Conservation (phyloP, 2,888 invertebrate species). For the Rhabditoides inermis region DNA sequence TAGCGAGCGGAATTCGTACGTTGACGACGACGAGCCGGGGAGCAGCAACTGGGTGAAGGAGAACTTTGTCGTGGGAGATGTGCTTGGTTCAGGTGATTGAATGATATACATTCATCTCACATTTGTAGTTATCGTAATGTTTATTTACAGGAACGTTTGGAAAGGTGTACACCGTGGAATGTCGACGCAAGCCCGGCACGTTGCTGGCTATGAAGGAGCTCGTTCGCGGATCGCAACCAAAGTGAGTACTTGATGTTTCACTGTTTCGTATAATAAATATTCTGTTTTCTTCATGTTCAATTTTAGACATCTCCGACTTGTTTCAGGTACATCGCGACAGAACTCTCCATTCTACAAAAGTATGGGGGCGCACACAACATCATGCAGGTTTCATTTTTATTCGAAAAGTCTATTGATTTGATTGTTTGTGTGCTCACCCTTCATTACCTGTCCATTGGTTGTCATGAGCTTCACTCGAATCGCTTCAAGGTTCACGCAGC, state of each 20-base stretch:
- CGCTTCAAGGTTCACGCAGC: slow-evolving; percentile 15
- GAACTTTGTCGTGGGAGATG: slow-evolving; percentile 24
- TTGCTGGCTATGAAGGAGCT: slow-evolving; percentile 26
- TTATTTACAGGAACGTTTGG: slow-evolving; percentile 22
- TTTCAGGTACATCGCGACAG: slow-evolving; percentile 6
- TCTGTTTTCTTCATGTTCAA: background rate
- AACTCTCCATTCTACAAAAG: no score
- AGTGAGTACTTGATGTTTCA: no score
- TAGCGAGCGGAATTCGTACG: no score
- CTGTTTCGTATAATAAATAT: no score
- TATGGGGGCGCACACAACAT: no score
- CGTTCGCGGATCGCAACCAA: slow-evolving; percentile 13
- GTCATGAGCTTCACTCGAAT: no score
- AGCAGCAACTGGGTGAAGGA: slow-evolving; percentile 20
- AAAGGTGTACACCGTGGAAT: slow-evolving; percentile 21
- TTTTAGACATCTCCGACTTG: no score
- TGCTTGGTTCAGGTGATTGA: slow-evolving; percentile 13
- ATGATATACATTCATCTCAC: background rate
- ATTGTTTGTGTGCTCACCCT: no score
- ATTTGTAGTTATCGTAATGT: background rate
- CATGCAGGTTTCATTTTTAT: no score
- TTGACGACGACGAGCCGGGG: slow-evolving; percentile 10
- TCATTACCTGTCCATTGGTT: no score
- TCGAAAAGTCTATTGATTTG: no score
- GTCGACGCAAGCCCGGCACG: slow-evolving; percentile 8